phyloP scores from a whole-genome alignment of 2,113 vertebrate genomes.

The Bos taurus region ARS-UCD2.0 NC_037330.1:42819001-42819500 shows the following conservation, averaged over 20 bases:
- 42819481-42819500: not conserved
- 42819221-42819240: not conserved
- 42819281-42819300: not conserved
- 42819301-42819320: not conserved
- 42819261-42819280: not conserved
- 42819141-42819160: not conserved
- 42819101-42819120: not conserved
- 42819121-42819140: not conserved
- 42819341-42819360: not conserved
- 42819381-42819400: not conserved
- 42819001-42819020: not conserved
- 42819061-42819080: not conserved
- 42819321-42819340: not conserved
- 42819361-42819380: not conserved
- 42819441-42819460: not conserved
- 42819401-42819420: not conserved
- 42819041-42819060: not conserved
- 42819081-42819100: not conserved
- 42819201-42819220: not conserved
- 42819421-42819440: not conserved
- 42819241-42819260: not conserved
- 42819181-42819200: not conserved
- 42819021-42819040: not conserved
- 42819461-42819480: not conserved
- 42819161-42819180: not conserved